Conservation (phyloP, 2,113 vertebrate species). For the Alethe diademata region DNA sequence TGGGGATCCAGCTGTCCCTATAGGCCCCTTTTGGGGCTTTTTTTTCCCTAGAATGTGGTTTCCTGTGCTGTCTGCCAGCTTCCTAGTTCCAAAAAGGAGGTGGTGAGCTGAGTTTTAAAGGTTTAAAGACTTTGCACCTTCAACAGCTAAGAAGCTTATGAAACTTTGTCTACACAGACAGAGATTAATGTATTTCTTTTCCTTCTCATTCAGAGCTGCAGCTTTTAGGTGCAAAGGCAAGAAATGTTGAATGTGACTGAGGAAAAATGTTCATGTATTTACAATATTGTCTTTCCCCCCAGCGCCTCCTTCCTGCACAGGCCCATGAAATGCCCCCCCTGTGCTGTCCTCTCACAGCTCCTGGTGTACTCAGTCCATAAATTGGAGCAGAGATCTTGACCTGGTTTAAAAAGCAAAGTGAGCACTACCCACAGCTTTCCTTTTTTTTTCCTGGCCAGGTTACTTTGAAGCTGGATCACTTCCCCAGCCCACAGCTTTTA, state of each 20-base stretch:
- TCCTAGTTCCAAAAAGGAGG: neutral
- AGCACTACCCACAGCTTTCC: slow-evolving; percentile 17
- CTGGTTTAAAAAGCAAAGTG: slow-evolving; percentile 46
- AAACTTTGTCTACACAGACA: neutral
- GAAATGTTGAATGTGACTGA: neutral
- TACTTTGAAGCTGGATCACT: slow-evolving; percentile 51
- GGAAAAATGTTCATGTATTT: neutral
- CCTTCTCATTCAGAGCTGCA: neutral
- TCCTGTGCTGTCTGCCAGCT: slow-evolving; percentile 1
- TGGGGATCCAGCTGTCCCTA: neutral
- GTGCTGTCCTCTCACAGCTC: neutral
- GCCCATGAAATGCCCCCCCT: neutral
- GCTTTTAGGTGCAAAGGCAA: neutral
- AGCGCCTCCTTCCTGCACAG: neutral
- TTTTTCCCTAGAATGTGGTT: neutral
- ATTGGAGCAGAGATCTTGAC: slow-evolving; percentile 46
- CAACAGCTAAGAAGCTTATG: slow-evolving; percentile 15
- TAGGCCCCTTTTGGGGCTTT: neutral
- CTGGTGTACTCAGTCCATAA: neutral
- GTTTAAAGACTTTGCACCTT: slow-evolving; percentile 39
- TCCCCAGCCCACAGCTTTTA: slow-evolving; percentile 55
- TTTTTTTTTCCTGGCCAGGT: slow-evolving; percentile 63
- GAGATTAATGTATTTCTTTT: slow-evolving; percentile 31
- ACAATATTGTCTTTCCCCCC: neutral
- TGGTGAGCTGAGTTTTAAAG: neutral